Evolutionary conservation across 1,140 invertebrate genomes (phyloP).

Genomic region (Euura saliciscinereae): DNA sequence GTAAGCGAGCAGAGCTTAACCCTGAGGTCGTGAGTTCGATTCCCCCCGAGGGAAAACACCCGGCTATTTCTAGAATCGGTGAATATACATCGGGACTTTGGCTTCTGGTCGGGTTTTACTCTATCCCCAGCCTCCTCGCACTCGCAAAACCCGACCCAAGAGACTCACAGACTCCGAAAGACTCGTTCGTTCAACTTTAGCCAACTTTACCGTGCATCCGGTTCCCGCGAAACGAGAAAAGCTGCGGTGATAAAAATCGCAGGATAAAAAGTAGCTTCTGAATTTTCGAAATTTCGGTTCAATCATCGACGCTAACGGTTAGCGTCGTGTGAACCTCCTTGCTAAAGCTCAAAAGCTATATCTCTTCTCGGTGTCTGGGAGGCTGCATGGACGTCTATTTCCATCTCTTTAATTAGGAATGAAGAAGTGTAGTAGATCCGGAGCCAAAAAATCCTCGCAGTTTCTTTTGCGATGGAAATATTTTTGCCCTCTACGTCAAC

Average conservation of each 20-base stretch:
- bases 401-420: conserved; percentile 7
- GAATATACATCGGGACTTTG: neutral
- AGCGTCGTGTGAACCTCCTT: neutral
- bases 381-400: neutral
- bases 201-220: too few relatives aligned
- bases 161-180: too few relatives aligned
- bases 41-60: conserved; percentile 45
- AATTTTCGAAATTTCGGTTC: neutral
- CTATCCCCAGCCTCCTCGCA: neutral
- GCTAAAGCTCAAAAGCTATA: neutral
- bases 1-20: conserved; percentile 31
- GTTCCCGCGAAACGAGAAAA: too few relatives aligned
- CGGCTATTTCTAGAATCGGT: conserved; percentile 45
- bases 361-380: neutral
- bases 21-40: conserved; percentile 49
- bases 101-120: neutral
- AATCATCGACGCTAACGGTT: neutral
- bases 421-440: neutral
- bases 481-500: neutral
- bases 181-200: too few relatives aligned
- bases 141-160: neutral
- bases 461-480: neutral
- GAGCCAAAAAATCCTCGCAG: conserved; percentile 5
- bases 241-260: neutral
- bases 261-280: neutral